A percentile compares a stretch with the other conserved stretches of the same genome.
These are phyloP conservation scores for Xiphophorus couchianus DNA, from an alignment of 2,113 vertebrate species.

Conservation along the genomic window DNA sequence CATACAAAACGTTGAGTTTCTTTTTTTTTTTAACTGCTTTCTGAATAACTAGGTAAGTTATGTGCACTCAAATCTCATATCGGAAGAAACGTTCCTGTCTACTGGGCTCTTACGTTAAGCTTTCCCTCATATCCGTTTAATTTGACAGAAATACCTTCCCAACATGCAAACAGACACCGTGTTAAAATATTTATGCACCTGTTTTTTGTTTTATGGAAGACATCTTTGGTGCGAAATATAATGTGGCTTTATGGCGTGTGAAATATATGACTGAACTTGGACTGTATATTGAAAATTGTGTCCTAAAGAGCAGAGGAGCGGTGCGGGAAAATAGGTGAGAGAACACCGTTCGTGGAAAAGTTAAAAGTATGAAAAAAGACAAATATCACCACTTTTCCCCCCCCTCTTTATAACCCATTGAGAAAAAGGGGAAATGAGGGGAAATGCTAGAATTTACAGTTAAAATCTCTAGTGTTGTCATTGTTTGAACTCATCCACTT, in stretches of 20 bases:
- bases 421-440: conserved; percentile 57
- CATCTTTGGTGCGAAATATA: conserved; percentile 60
- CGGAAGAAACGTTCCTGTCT: conserved; percentile 22
- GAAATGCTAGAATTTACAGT: conserved; percentile 62
- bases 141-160: conserved; percentile 59
- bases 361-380: conserved; percentile 48
- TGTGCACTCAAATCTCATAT: conserved; percentile 18
- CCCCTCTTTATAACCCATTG: conserved; percentile 27
- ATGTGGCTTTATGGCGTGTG: conserved; percentile 75
- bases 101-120: background rate
- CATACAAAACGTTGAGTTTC: background rate
- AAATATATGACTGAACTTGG: conserved; percentile 67
- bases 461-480: conserved; percentile 68
- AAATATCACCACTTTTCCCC: conserved; percentile 30
- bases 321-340: conserved; percentile 52
- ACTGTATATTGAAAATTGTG: conserved; percentile 67
- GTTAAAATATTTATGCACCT: conserved; percentile 75
- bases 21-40: conserved; percentile 41
- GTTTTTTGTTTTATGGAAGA: conserved; percentile 68
- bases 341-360: conserved; percentile 62
- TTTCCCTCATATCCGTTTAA: conserved; percentile 52
- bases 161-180: conserved; percentile 60
- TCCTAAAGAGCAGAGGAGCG: conserved; percentile 69
- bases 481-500: conserved; percentile 68
- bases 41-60: conserved; percentile 34